A percentile compares a stretch with the other conserved stretches of the same genome.
phyloP scores from a whole-genome alignment of 2,113 vertebrate species.

The Chloropsis hardwickii region DNA sequence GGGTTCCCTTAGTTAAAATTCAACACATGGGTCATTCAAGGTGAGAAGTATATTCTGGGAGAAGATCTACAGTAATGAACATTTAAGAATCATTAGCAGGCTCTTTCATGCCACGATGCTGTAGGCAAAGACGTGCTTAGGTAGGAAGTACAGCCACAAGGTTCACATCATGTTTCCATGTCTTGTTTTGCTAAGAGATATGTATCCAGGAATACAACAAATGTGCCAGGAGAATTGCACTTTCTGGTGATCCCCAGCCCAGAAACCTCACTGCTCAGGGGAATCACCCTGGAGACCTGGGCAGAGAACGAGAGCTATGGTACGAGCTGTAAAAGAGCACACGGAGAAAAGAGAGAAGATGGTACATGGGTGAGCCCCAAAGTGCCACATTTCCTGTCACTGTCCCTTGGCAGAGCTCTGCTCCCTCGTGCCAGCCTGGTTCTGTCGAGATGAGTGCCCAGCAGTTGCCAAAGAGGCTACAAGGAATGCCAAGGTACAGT shows the following conservation, averaged over 20 bases:
- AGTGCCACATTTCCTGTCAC: not conserved
- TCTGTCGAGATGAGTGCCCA: not conserved
- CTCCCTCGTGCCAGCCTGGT: not conserved
- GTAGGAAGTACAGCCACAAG: conserved; percentile 14
- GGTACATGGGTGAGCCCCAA: accelerated
- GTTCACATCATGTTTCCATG: not conserved
- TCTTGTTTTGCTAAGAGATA: conserved; percentile 25
- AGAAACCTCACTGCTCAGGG: not conserved
- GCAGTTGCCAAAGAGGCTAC: not conserved
- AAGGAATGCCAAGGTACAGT: not conserved
- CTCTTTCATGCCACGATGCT: conserved; percentile 46
- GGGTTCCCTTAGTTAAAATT: conserved; percentile 56
- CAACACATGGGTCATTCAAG: conserved; percentile 61
- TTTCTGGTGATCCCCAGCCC: not conserved
- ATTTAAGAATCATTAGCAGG: conserved; percentile 52
- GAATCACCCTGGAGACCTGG: not conserved
- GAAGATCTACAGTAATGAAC: conserved; percentile 51
- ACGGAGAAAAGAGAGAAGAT: not conserved
- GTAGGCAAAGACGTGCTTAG: conserved; percentile 42
- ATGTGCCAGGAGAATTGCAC: not conserved
- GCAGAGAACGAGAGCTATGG: not conserved
- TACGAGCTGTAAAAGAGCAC: not conserved
- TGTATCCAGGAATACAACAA: not conserved
- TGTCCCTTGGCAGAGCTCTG: not conserved
- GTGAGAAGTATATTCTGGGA: conserved; percentile 59